Base-by-base conservation (phyloP, 53 echinoderm and acorn worm species). In the Henricia sp. region DNA sequence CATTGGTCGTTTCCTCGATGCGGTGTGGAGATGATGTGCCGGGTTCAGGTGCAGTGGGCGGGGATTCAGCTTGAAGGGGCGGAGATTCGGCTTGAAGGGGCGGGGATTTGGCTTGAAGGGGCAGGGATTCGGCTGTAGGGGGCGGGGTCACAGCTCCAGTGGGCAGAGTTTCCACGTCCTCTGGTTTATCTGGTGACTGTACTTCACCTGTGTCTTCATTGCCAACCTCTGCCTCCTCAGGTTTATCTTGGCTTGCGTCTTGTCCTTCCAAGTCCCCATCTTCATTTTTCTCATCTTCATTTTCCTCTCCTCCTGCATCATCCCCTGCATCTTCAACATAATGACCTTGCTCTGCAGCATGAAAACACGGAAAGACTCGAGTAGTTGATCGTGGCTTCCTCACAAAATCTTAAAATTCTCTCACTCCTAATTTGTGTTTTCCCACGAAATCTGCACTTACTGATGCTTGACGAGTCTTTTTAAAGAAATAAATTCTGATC, bases 161-260 rank as follows among this genome's bases (percentile, higher is more conserved):
- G 28, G 73, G 74, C 28, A 73, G 66, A 36, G 32, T 24, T 11
- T 65, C 68, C 0, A 3, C 54, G 29, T 73, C 67, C 52, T 75
- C 86, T 55, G 37, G 52, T 44, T 52, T 50, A 20, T 25, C 42
- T 20, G 75, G 6, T 36, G 89, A 10, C 53, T 90, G 68, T 21
- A 52, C 82, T 50, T 39, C 72, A 34, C 24, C 72, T 57, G 50
- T 75, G 64, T 36, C 25, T 24, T 42, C 38, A 44, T 46, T n/a
- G n/a, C n/a, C n/a, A n/a, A n/a, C 63, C 13, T 16, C 33, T 20
- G 48, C 27, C 51, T 65, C 75, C 10, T 39, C 44, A 13, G 28
- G 6, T 3, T 50, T 26, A 11, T 72, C 84, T 38, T 71, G 50
- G 33, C 30, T 20, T 6, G 72, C 53, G 76, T 68, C 75, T 67